Evolutionary conservation across 2,888 invertebrate genomes (phyloP), one percentile per base, ranked within the genome.

Genomic region (Heteromurus nitidus): DNA sequence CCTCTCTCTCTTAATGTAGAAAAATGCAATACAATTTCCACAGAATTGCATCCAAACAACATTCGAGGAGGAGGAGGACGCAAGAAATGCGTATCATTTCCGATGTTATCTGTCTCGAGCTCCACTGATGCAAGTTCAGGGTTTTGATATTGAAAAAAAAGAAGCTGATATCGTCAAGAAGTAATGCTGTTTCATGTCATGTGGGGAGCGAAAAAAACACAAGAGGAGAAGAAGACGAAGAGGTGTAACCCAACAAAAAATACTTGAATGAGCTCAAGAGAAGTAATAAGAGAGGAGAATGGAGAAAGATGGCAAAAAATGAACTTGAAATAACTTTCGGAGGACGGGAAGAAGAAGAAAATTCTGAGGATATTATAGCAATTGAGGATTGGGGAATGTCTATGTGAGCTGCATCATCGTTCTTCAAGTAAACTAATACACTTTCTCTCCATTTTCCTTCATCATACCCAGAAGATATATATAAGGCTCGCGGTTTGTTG

Each of bases 271-370:
- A 68, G 44, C 18, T 16, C 47, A 13, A 64, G 16, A 13, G 50
- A 28, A 67, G 16, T 20, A 16, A 42, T 26, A 30, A 24, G 22
- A 53, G 24, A 3, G 60, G 50, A 50, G 47, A 47, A 60, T 13
- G 22, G 20, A 36, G 31, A 58, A 11, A 30, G 44, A 62, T 28
- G 44, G 62, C 53, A 50, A 75, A 74, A 55, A 36, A 64, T 20
- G 64, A 50, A 64, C 64, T 62, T 44, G 53, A 26, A 74, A 74
- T 74, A 74, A 64, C 74, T 74, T 70, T 75, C 11, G 22, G 26
- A 50, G 7, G 55, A 24, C 24, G 5, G 55, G 24, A 55, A 1
- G 2, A 26, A 24, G 11, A 44, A 55, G 26, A 9, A 16, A 65
- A 26, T 55, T n/a, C n/a, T 16, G 44, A 58, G 67, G 55, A 42